These are phyloP conservation scores for Blennius ocellaris DNA, from an alignment of 2,113 vertebrate genomes.

Conservation along the genomic window DNA sequence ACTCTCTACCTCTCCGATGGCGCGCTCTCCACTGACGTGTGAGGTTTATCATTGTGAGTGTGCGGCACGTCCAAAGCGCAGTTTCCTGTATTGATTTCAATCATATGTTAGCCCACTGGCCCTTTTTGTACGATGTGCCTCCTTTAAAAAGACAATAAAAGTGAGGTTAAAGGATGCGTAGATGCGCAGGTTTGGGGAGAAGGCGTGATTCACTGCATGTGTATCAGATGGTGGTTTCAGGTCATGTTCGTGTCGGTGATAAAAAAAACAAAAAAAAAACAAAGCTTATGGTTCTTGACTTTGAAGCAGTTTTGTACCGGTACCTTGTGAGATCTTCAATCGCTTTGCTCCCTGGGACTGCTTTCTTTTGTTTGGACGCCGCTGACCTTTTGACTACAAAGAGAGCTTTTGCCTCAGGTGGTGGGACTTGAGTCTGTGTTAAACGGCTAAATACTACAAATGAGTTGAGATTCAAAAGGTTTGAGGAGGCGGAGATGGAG, in stretches of 20 bases:
- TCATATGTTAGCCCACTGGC: conserved; percentile 33
- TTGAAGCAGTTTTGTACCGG: conserved; percentile 1
- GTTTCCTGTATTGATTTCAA: conserved; percentile 56
- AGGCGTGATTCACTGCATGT: conserved; percentile 12
- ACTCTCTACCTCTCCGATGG: conserved; percentile 25
- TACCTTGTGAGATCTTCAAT: not conserved
- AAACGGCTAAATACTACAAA: no score
- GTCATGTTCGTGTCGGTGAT: conserved; percentile 3
- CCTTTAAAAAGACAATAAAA: conserved; percentile 23
- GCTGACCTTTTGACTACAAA: not conserved
- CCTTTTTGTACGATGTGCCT: conserved; percentile 23
- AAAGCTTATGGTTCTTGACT: conserved; percentile 10
- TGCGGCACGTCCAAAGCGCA: conserved; percentile 34
- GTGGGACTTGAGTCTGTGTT: not conserved
- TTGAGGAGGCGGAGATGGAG: no score
- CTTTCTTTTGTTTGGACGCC: not conserved
- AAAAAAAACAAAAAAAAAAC: not conserved
- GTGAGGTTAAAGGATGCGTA: not conserved
- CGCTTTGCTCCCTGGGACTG: no score
- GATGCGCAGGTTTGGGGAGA: conserved; percentile 15
- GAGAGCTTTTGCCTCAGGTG: not conserved
- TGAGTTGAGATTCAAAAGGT: no score
- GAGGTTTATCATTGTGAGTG: conserved; percentile 11
- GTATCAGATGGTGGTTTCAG: not conserved
- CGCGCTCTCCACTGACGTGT: not conserved